Evolutionary conservation across 2,888 invertebrate species (phyloP).

Genomic region (Pollenia amentaria): DNA sequence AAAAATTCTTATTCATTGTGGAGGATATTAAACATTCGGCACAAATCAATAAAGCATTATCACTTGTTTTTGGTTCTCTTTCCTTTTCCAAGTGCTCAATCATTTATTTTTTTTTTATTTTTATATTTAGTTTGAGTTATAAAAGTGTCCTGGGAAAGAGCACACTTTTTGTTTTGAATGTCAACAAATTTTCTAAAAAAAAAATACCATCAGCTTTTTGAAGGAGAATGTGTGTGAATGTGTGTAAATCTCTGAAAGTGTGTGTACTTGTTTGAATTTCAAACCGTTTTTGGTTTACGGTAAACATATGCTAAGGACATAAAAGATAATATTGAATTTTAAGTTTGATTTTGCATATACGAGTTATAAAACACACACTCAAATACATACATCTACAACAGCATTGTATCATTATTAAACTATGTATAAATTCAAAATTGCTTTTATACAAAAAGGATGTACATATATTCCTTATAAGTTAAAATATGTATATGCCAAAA

Average conservation of each 20-base stretch:
- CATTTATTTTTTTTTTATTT: conserved; percentile 23
- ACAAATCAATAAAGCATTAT: too few species aligned
- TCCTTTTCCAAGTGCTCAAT: conserved; percentile 43
- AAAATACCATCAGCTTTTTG: conserved; percentile 45
- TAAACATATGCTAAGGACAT: conserved; percentile 70
- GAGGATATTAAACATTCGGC: background rate
- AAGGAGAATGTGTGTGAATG: background rate
- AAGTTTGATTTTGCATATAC: conserved; percentile 57
- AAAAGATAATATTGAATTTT: conserved; percentile 69
- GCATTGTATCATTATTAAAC: conserved; percentile 38
- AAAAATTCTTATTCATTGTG: too few species aligned
- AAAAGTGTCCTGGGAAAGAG: conserved; percentile 15
- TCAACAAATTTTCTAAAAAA: conserved; percentile 46
- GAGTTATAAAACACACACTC: conserved; percentile 2
- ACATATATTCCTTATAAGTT: conserved; percentile 4
- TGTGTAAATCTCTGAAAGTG: background rate
- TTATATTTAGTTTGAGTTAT: conserved; percentile 20
- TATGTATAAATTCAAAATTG: conserved; percentile 15
- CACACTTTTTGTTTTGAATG: conserved; percentile 50
- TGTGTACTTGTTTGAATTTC: conserved; percentile 2
- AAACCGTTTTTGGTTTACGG: conserved; percentile 41
- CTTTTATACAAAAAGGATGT: conserved; percentile 5
- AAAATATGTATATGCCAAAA: conserved; percentile 57
- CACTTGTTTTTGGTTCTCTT: background rate
- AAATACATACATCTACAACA: background rate